Base-by-base conservation (phyloP, 2,797 vertebrate species). In the Sebastes oblongus region DNA sequence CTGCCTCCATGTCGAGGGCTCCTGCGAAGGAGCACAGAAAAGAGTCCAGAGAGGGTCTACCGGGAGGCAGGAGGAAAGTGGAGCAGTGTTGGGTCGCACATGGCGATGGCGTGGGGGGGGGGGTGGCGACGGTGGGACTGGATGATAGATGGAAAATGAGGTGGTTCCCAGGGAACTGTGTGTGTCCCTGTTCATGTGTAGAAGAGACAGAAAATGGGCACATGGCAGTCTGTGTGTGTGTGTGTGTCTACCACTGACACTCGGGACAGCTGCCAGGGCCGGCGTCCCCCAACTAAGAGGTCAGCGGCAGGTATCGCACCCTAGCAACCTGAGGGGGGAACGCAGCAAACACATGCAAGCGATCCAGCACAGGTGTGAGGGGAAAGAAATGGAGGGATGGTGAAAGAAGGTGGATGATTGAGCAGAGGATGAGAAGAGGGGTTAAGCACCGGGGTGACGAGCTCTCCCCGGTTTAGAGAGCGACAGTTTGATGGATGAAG, bases 401-500 rank as follows among this genome's bases (percentile, higher is more conserved):
- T 55, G 32, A 56, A 55, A 59, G 50, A 55, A 32, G 72, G 62
- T 39, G 80, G 83, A 86, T 87, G 92, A 86, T 83, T 85, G 86
- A 90, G 82, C 82, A 73, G 88, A 78, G 82, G 62, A 72, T 75
- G 79, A 80, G 84, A 77, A 88, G 78, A 81, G 89, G 88, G 93
- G 92, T 95, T 94, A 95, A 95, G 90, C 87, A 89, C 83, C 46
- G 20, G 80, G 83, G 88, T 93, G 93, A 91, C 78, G 71, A 76
- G 80, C 89, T 90, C 90, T 86, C 89, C 88, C 82, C 81, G 6
- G 88, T 94, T 93, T 85, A 88, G 75, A 87, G 82, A 80, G 86
- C 50, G 83, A 88, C 88, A 82, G 88, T 80, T 90, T 94, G 94
- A 95, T 94, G 89, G 92, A 95, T 94, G 89, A 80, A 89, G 86